Evolutionary conservation across 2,888 invertebrate genomes (phyloP), one percentile per base, ranked within the genome.

Genomic region (Eupeodes luniger): DNA sequence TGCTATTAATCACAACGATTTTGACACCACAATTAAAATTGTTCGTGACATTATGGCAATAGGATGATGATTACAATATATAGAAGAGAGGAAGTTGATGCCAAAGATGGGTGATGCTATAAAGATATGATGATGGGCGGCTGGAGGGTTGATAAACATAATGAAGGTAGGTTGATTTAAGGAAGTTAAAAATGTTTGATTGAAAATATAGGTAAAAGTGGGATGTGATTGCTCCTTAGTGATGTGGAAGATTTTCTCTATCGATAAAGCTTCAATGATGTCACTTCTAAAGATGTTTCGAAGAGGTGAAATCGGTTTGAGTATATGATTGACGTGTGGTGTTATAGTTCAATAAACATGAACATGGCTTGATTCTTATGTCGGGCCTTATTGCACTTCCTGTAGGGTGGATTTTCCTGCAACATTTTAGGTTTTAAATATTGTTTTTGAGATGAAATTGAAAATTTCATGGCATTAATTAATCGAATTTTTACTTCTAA

Each of bases 1-100:
- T 81, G 88, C 81, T 81, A 88, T 88, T 88, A 88, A 88, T 88
- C 85, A 85, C 81, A 78, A 69, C 81, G 78, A 47, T 88, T 88
- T 85, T 88, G 88, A 88, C 88, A 88, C 88, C 81, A 88, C 88
- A 85, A 88, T 88, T 88, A 88, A 88, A 88, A 85, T 85, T 64
- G 85, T 77, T 88, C 88, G 88, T 88, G 88, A 88, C 88, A 88
- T 84, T 85, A 88, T 69, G 84, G 77, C 76, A 55, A 79, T 44
- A 27, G 72, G 47, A 59, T 34, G 78, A 62, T 74, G 78, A 62
- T 69, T 64, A 74, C 53, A 49, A 1, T 10, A 12, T 12, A 19
- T 19, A 19, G 40, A 69, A 57, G 55, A 55, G 67, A 40, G 79
- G 75, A 86, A 69, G 77, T 16, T 47, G 80, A 70, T 66, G 64